These are phyloP conservation scores for Alligator mississippiensis DNA, from an alignment of 2,113 vertebrate species.

Conservation along the genomic window DNA sequence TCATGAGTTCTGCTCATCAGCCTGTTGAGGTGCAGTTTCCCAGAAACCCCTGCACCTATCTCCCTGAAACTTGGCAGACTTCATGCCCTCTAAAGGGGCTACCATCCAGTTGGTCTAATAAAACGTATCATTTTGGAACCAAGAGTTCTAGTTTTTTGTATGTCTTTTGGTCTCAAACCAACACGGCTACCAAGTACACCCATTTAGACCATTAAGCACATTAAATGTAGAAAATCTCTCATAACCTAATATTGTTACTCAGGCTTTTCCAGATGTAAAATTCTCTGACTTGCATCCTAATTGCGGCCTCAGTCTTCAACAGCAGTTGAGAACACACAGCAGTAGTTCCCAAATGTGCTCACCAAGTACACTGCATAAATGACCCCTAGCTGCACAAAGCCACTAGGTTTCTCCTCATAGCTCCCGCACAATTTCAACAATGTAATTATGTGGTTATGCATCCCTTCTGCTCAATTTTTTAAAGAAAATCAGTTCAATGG, in stretches of 20 bases:
- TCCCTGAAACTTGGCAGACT: too few relatives aligned
- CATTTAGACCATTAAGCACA: background rate
- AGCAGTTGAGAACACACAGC: background rate
- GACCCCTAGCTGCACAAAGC: background rate
- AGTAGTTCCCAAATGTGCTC: background rate
- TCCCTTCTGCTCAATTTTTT: background rate
- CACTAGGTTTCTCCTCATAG: background rate
- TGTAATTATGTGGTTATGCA: accelerated
- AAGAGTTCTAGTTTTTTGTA: too few relatives aligned
- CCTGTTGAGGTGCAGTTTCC: too few relatives aligned
- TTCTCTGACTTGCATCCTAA: background rate
- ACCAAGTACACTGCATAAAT: background rate
- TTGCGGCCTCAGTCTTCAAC: background rate
- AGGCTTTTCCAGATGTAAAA: background rate
- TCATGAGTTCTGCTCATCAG: too few relatives aligned
- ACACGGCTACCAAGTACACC: too few relatives aligned
- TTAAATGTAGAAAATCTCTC: too few relatives aligned
- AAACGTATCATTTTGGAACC: too few relatives aligned
- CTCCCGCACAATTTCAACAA: background rate
- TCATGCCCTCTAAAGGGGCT: too few relatives aligned
- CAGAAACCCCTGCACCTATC: too few relatives aligned
- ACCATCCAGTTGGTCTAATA: too few relatives aligned
- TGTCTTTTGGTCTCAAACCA: too few relatives aligned
- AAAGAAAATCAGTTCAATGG: background rate
- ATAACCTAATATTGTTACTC: background rate